phyloP scores from a whole-genome alignment of 2,113 vertebrate genomes.

The Rostratula benghalensis region DNA sequence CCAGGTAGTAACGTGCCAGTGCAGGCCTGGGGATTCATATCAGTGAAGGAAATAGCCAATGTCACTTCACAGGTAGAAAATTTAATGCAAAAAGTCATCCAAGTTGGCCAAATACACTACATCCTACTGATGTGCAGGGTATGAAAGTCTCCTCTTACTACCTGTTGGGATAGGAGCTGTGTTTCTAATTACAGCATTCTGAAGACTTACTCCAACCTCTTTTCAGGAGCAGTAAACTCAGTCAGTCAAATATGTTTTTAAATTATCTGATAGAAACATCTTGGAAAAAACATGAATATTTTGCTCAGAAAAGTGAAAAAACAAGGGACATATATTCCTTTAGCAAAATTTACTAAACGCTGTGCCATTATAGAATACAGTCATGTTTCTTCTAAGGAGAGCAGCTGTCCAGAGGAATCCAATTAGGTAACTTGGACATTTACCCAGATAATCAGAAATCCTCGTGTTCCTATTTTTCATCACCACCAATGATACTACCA shows the following conservation, averaged over 20 bases:
- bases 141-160: background rate
- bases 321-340: background rate
- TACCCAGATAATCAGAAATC: background rate
- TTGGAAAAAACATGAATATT: background rate
- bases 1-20: background rate
- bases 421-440: background rate
- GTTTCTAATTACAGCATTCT: background rate
- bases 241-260: background rate
- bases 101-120: background rate
- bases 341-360: background rate
- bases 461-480: background rate
- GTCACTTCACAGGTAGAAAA: background rate
- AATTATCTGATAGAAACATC: background rate
- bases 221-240: background rate
- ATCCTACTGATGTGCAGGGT: background rate
- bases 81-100: background rate
- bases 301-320: background rate
- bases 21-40: background rate
- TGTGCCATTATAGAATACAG: background rate
- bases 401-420: background rate
- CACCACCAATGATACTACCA: background rate
- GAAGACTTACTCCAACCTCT: background rate
- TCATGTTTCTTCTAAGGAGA: background rate
- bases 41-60: background rate
- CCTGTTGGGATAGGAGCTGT: background rate